Evolutionary conservation across 2,797 vertebrate genomes (phyloP), one percentile per base, ranked within the genome.

Genomic region (Prionace glauca): DNA sequence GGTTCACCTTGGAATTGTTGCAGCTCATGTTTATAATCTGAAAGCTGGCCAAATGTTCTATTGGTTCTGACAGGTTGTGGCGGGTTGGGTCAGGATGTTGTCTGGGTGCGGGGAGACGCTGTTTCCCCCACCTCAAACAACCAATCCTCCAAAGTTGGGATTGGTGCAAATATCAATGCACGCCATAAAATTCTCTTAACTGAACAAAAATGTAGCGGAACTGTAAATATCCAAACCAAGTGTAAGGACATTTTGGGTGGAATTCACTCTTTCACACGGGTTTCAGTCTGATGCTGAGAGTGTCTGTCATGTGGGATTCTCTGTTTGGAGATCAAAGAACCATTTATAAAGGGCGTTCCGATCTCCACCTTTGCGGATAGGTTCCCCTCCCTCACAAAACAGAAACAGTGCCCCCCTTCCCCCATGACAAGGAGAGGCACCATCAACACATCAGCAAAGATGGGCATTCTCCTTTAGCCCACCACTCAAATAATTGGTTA

Each of bases 11-110:
- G 65, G 29, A 65, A 91, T 91, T 20, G 32, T 65, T 65, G 60
- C 60, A 65, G 50, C 50, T 88, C 50, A 88, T 32, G 32, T 16
- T 91, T 91, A 65, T 91, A 91, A 91, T 91, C 88, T 65, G 88
- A 65, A 65, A 60, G 50, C 50, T 29, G 8, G 14, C 45, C 86
- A 60, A 56, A 88, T 29, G 11, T 60, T 88, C 50, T 29, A 14
- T 88, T 29, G 56, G 45, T 16, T 88, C 50, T 26, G 60, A 24
- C 20, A 41, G 41, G 20, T 84, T 45, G 36, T 84, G 41, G 24
- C 3, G 12, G 81, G 3, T 84, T 84, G 81, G 41, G 81, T 41
- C 79, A 7, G 81, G 45, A 88, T 60, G 86, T 88, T 88, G 50
- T 29, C 24, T 88, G 86, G 50, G 81, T 45, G 18, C 41, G 22